A percentile compares a stretch with the other conserved stretches of the same genome.
Evolutionary conservation across 2,888 invertebrate species (phyloP).

Genomic region (Allygus modestus): DNA sequence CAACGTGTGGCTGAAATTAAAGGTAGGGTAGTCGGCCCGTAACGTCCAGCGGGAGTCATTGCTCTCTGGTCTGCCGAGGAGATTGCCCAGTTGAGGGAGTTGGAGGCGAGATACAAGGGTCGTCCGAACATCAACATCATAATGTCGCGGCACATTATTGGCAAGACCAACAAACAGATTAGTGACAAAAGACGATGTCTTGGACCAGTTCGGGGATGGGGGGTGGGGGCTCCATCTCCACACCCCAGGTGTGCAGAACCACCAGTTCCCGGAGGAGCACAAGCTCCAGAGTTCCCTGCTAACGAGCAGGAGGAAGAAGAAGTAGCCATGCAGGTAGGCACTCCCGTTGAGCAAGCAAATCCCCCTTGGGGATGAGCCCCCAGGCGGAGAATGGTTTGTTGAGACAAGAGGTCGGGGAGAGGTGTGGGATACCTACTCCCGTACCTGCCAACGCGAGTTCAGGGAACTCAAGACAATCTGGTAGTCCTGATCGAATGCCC

Average conservation of each 20-base stretch:
- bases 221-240: not conserved
- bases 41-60: not conserved
- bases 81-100: not conserved
- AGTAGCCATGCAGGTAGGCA: not conserved
- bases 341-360: not conserved
- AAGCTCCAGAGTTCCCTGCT: not conserved
- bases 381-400: not conserved
- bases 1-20: no score
- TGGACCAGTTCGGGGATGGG: not conserved
- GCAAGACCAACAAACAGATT: not conserved
- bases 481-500: not conserved
- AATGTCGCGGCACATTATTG: not conserved
- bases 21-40: not conserved
- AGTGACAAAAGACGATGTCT: not conserved
- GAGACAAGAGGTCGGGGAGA: not conserved
- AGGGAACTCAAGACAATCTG: not conserved
- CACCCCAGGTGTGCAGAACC: not conserved
- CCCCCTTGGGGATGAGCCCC: not conserved
- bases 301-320: not conserved
- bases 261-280: not conserved
- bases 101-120: not conserved
- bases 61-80: not conserved
- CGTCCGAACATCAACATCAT: not conserved
- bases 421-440: not conserved
- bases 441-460: not conserved